Percentiles rank a stretch among this genome's conserved stretches.
Evolutionary conservation across 2,797 vertebrate genomes (phyloP).

Genomic region (Bovichtus variegatus): DNA sequence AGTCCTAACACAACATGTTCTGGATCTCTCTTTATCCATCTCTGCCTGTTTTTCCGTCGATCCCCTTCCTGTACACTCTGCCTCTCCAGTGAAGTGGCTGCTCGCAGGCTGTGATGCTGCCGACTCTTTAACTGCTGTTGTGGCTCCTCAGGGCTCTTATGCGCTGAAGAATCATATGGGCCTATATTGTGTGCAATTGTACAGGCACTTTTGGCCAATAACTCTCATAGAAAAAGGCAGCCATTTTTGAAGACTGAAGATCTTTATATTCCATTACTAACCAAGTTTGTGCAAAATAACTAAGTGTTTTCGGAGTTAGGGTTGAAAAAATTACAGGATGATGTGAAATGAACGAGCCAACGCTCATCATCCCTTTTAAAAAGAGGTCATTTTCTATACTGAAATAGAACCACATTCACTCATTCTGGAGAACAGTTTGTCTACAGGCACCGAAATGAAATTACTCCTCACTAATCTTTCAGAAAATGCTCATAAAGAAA

Average conservation of each 20-base stretch:
- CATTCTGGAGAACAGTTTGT: conserved; percentile 1
- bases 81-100: conserved; percentile 79
- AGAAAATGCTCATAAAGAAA: background rate
- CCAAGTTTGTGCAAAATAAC: conserved; percentile 15
- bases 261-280: conserved; percentile 20
- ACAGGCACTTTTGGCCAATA: conserved; percentile 57
- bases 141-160: conserved; percentile 67
- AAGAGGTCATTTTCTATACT: background rate
- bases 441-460: background rate
- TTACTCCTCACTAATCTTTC: background rate
- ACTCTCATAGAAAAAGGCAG: conserved; percentile 25
- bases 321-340: too few relatives aligned
- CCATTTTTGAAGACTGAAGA: conserved; percentile 27
- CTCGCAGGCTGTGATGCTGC: conserved; percentile 63
- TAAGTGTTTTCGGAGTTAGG: background rate
- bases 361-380: too few relatives aligned
- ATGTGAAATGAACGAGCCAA: too few relatives aligned
- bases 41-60: background rate
- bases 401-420: too few relatives aligned
- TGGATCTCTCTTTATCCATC: background rate
- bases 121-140: conserved; percentile 67
- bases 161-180: conserved; percentile 74
- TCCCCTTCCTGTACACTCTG: conserved; percentile 46
- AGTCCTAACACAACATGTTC: background rate
- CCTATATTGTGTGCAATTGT: conserved; percentile 71